Conservation (phyloP, 2,888 invertebrate species). For the Drosophila eohydei region DNA sequence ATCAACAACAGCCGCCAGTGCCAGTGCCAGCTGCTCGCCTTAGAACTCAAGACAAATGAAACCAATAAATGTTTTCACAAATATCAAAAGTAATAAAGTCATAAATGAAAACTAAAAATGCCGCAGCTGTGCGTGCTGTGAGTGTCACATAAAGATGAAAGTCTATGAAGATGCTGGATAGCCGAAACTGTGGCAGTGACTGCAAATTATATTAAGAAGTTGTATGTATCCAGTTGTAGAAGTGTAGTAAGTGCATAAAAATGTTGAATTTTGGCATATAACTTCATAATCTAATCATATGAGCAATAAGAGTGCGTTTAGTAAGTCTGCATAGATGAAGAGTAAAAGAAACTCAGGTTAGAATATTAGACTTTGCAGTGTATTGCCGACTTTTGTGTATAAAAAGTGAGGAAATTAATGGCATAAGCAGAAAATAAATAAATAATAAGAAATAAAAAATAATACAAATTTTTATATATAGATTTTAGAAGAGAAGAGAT, state of each 20-base stretch:
- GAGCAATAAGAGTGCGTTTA: neutral
- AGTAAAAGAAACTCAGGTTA: neutral
- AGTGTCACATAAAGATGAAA: neutral
- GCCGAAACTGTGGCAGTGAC: neutral
- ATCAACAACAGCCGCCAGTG: slow-evolving; percentile 13
- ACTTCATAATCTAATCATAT: neutral
- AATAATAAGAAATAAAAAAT: too few relatives aligned
- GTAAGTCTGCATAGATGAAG: neutral
- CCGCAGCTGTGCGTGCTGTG: slow-evolving; percentile 10
- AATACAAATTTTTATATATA: too few relatives aligned
- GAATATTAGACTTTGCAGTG: too few relatives aligned
- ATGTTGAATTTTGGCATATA: too few relatives aligned
- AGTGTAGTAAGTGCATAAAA: neutral
- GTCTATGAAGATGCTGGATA: neutral
- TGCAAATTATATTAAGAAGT: neutral
- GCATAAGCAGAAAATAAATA: too few relatives aligned
- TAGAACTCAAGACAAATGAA: slow-evolving; percentile 6
- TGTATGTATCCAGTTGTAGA: neutral
- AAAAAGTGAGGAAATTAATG: too few relatives aligned
- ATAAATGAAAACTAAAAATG: slow-evolving; percentile 10
- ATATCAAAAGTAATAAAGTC: slow-evolving; percentile 19
- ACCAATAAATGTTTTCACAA: slow-evolving; percentile 11
- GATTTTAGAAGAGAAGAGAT: too few relatives aligned
- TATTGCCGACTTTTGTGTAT: too few relatives aligned
- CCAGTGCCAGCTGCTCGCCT: neutral